These are phyloP conservation scores for Sarotherodon lohbergeri DNA, from an alignment of 2,113 vertebrate species.

Conservation along the genomic window DNA sequence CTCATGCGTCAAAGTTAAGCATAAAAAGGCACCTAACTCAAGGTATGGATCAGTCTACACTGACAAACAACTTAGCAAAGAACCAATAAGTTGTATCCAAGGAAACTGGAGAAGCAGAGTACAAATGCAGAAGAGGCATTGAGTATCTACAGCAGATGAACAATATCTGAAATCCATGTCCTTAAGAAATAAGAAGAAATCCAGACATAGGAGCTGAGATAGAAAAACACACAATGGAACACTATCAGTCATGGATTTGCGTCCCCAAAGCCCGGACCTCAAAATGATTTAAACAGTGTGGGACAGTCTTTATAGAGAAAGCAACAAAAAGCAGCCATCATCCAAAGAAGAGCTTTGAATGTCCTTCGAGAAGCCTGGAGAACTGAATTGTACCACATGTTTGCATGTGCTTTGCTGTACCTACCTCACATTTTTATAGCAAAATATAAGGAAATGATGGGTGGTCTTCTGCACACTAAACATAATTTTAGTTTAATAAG, in stretches of 20 bases:
- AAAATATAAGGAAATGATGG: not conserved
- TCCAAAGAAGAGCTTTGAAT: not conserved
- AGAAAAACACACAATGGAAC: not conserved
- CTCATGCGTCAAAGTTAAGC: not conserved
- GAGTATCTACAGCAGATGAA: not conserved
- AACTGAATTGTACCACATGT: not conserved
- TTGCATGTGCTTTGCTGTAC: not conserved
- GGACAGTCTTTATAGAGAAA: not conserved
- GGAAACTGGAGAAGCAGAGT: not conserved
- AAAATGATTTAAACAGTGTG: not conserved
- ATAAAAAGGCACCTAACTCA: not conserved
- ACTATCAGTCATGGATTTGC: not conserved
- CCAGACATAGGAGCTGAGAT: not conserved
- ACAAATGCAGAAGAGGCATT: not conserved
- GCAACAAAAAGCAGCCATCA: not conserved
- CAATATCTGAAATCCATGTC: not conserved
- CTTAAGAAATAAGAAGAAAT: not conserved
- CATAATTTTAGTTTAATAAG: not conserved
- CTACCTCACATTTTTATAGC: not conserved
- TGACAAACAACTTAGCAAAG: not conserved
- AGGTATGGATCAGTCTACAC: not conserved
- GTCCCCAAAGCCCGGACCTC: accelerated
- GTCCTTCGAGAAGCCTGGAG: not conserved
- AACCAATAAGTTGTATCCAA: not conserved
- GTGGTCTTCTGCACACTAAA: not conserved